These are phyloP conservation scores for Mechanitis mazaeus DNA, from an alignment of 2,888 invertebrate species.

Conservation along the genomic window DNA sequence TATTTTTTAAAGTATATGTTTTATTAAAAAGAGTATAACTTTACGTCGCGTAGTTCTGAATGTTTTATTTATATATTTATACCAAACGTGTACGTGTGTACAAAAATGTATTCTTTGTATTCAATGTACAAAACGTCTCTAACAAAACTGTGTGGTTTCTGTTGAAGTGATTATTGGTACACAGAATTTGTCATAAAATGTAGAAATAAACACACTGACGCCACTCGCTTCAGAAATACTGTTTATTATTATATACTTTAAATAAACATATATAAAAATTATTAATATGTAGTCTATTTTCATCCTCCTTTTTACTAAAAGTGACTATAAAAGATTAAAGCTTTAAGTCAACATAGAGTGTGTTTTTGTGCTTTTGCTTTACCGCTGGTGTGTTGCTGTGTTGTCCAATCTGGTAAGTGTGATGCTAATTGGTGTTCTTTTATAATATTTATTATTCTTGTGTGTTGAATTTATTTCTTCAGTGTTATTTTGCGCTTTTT, in stretches of 20 bases:
- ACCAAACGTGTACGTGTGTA: neutral
- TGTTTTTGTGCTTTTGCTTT: constrained; percentile 10
- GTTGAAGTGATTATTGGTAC: no score
- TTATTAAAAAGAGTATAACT: constrained; percentile 29
- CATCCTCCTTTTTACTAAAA: constrained; percentile 12
- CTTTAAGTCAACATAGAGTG: no score
- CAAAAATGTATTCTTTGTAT: constrained; percentile 3
- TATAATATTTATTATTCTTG: neutral
- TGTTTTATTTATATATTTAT: constrained; percentile 11
- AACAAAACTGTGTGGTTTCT: constrained; percentile 13
- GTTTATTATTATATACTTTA: constrained; percentile 25
- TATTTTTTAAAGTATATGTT: constrained; percentile 22
- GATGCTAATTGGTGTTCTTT: constrained; percentile 4
- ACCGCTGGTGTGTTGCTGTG: constrained; percentile 7
- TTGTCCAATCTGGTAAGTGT: constrained; percentile 6
- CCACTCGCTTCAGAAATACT: constrained; percentile 12
- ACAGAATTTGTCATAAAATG: neutral
- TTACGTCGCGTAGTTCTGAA: constrained; percentile 15
- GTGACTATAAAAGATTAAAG: neutral
- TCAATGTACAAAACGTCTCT: constrained; percentile 19
- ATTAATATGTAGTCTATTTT: constrained; percentile 18
- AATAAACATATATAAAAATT: constrained; percentile 25
- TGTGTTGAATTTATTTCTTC: no score
- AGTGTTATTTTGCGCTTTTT: no score
- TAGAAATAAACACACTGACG: neutral